A percentile compares a stretch with the other conserved stretches of the same genome.
Conservation (phyloP, 2,113 vertebrate genomes). For the Nyctereutes procyonoides region DNA sequence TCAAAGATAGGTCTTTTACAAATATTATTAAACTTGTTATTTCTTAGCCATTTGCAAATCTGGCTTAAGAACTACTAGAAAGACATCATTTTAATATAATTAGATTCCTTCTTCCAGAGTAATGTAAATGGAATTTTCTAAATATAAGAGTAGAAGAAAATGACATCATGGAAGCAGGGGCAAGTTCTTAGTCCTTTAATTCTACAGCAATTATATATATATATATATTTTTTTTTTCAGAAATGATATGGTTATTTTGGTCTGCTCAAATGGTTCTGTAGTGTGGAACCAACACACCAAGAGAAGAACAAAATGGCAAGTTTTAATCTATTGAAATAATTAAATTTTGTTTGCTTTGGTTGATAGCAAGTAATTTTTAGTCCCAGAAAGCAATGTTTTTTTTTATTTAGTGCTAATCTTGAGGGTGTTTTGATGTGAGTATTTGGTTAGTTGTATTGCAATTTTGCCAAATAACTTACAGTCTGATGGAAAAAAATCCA, state of each 20-base stretch:
- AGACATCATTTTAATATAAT: constrained; percentile 20
- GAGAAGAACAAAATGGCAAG: background rate
- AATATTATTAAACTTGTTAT: constrained; percentile 42
- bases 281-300: background rate
- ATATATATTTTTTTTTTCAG: no score
- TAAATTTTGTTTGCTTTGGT: constrained; percentile 30
- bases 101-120: constrained; percentile 28
- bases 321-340: constrained; percentile 18
- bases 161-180: background rate
- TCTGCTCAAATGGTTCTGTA: background rate
- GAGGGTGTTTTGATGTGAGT: constrained; percentile 54
- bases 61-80: constrained; percentile 20
- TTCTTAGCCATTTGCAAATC: constrained; percentile 26
- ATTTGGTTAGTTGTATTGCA: constrained; percentile 25
- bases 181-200: background rate
- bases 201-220: background rate
- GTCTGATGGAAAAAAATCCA: background rate
- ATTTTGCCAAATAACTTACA: constrained; percentile 56
- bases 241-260: background rate
- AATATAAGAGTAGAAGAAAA: constrained; percentile 49
- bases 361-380: constrained; percentile 3
- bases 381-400: background rate
- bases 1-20: background rate
- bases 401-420: background rate
- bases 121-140: background rate